phyloP scores from a whole-genome alignment of 2,113 vertebrate species.

The Pungitius pungitius region DNA sequence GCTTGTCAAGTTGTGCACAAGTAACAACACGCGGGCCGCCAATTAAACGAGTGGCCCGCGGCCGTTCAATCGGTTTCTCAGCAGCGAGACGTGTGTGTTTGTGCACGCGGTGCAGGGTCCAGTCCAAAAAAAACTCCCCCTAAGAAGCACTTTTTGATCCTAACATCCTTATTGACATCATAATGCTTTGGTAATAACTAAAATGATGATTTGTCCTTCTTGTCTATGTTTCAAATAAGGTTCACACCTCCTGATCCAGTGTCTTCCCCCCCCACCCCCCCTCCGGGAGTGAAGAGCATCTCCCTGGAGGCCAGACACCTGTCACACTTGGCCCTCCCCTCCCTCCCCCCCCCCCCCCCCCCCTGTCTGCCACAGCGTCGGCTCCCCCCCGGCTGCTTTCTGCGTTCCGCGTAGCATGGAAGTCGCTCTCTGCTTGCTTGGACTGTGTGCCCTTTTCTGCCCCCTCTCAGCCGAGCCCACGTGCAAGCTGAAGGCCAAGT shows the following conservation, averaged over 20 bases:
- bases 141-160: background rate
- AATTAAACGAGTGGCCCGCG: slow-evolving; percentile 69
- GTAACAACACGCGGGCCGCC: slow-evolving; percentile 55
- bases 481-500: slow-evolving; percentile 80
- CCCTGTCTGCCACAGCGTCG: slow-evolving; percentile 33
- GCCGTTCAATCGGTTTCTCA: slow-evolving; percentile 37
- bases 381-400: slow-evolving; percentile 24
- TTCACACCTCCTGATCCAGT: background rate
- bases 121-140: background rate
- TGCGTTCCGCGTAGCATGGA: slow-evolving; percentile 54
- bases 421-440: slow-evolving; percentile 56
- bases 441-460: slow-evolving; percentile 57
- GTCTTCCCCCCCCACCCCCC: background rate
- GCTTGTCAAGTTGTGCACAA: slow-evolving; percentile 42
- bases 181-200: background rate
- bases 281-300: slow-evolving; percentile 19
- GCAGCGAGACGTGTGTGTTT: slow-evolving; percentile 8
- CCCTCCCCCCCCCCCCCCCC: slow-evolving; percentile 20
- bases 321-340: slow-evolving; percentile 44
- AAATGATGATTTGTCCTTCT: background rate
- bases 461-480: slow-evolving; percentile 41
- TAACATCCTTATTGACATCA: background rate
- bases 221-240: background rate
- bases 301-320: slow-evolving; percentile 73
- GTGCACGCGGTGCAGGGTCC: background rate